Base-by-base conservation (phyloP, 2,797 vertebrate genomes). In the Enteromius thamalakanensis region DNA sequence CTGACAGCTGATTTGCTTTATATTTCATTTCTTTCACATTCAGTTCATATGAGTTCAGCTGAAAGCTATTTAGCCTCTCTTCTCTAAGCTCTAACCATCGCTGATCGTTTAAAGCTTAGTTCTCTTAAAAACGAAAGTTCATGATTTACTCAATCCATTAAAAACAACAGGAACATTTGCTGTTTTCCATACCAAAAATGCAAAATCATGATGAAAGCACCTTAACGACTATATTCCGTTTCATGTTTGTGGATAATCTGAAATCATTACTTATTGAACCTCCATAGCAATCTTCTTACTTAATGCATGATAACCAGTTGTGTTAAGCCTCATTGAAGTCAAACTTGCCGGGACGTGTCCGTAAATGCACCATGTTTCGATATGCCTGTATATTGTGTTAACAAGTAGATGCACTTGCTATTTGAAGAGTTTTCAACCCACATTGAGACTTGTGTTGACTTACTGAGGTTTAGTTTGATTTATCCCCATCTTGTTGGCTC, bases 391-490 rank as follows among this genome's bases (percentile, higher is more conserved):
- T 3, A 58, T 42, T 70, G 29, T 32, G 62, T 55, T 12, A 79
- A 76, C 40, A 70, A 86, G 49, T 60, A 37, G 19, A 80, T 74
- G 58, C 64, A 58, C 40, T 74, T 80, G 45, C 37, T 71, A 58
- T 14, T 58, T 69, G 12, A 74, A 80, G 71, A 80, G 49, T 68
- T 49, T 76, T 76, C 49, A 67, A 42, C 70, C 78, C 37, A 17
- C 49, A 10, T 37, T 37, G 51, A 47, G 75, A 64, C 26, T 72
- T 49, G 45, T 76, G 62, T 87, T 90, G 79, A 90, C 90, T 91
- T 91, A 87, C 87, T 90, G 88, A 88, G 86, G 88, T 90, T 91
- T 90, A 89, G 78, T 85, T 87, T 88, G 87, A 84, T 84, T 89
- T 87, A 92, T 91, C 86, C 69, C 64, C 21, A 82, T 90, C 86